phyloP scores from a whole-genome alignment of 2,888 invertebrate genomes.

The Polymixis flavicincta region DNA sequence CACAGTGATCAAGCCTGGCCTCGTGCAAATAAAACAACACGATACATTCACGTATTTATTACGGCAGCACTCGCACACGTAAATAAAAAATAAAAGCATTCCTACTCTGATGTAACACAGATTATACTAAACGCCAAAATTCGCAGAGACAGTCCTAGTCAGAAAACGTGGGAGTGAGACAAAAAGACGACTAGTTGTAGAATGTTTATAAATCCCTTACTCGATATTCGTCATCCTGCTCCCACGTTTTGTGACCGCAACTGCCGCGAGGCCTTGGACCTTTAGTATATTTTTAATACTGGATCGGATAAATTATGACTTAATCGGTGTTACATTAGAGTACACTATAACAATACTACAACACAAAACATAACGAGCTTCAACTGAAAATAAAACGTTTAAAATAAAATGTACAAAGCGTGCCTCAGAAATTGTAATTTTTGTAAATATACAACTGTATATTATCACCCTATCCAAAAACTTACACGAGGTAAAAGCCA shows the following conservation, averaged over 20 bases:
- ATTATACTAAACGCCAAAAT: neutral
- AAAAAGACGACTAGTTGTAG: neutral
- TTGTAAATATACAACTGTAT: conserved; percentile 25
- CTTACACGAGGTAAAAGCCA: conserved; percentile 5
- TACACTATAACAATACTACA: conserved; percentile 47
- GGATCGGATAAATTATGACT: conserved; percentile 9
- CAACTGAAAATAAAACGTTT: conserved; percentile 54
- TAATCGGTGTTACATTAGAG: conserved; percentile 37
- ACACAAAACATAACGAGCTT: conserved; percentile 56
- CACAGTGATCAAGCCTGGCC: conserved; percentile 42
- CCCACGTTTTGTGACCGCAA: neutral
- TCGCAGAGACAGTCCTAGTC: neutral
- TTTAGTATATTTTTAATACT: conserved; percentile 27
- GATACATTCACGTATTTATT: conserved; percentile 66
- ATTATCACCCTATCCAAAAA: conserved; percentile 2
- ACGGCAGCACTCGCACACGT: conserved; percentile 49
- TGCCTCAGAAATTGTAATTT: conserved; percentile 39
- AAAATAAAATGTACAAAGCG: conserved; percentile 53
- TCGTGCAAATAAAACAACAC: conserved; percentile 60
- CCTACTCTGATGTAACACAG: conserved; percentile 40
- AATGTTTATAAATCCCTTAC: neutral
- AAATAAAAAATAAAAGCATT: conserved; percentile 43
- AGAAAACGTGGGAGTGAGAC: neutral
- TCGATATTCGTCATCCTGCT: neutral
- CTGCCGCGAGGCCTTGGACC: neutral